Base-by-base conservation (phyloP, 2,113 vertebrate genomes). In the Paracanthobrama guichenoti region DNA sequence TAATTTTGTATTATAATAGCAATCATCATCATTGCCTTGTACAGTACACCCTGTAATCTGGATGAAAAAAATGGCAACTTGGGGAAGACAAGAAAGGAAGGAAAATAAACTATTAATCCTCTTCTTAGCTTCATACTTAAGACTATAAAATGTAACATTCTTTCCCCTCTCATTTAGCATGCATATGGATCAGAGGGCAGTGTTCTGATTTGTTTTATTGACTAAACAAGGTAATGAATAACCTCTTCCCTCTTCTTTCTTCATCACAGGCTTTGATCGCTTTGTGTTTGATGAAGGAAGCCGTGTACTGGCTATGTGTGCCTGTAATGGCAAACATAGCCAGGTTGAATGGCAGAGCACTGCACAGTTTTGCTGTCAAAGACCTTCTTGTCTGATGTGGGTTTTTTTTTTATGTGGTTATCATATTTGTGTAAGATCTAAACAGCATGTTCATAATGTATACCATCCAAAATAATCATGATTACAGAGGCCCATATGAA, bases 171-270 rank as follows among this genome's bases (percentile, higher is more conserved):
- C 24, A 48, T 72, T 67, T 50, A n/a, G 44, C 46, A n/a, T 72
- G 72, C 74, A 87, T 79, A 79, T 85, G 59, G n/a, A 82, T 84
- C 60, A 62, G 31, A 84, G 11, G 22, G 16, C 39, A 42, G 26
- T 42, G 46, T 73, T 77, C 28, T 78, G 77, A 78, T 85, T 77
- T 24, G 57, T 46, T 83, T 83, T 64, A 89, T 81, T 81, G 81
- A 67, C 71, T 81, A 73, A 86, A 86, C 74, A 86, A 82, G 59
- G 76, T 75, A 84, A 69, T 84, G 57, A 66, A 72, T 80, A 85
- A 78, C 39, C 57, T 64, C 53, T 81, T 87, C 16, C 35, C 8
- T 59, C 31, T 85, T 83, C 39, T 35, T 85, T 83, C 39, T 35
- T 39, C 55, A 35, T 71, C 44, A 46, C 18, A 26, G 14, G 31